Conservation (phyloP, 1,140 invertebrate species). For the Bombus soroeensis region DNA sequence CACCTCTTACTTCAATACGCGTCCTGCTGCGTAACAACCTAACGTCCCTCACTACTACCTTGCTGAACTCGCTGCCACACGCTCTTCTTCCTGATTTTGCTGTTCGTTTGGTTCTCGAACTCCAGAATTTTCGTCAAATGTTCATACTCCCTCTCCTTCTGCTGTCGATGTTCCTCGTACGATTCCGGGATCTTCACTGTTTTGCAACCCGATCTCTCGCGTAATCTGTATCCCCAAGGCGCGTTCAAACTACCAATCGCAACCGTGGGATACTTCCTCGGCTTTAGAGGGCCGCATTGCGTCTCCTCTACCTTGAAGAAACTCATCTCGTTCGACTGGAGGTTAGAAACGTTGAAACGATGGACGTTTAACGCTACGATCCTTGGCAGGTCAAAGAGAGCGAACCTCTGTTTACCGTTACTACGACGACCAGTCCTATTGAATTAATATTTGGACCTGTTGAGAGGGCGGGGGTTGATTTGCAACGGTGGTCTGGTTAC, state of each 20-base stretch:
- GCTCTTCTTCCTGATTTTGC: constrained; percentile 56
- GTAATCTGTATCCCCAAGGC: constrained; percentile 58
- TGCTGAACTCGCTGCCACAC: constrained; percentile 54
- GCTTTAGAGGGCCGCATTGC: constrained; percentile 30
- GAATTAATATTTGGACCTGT: constrained; percentile 49
- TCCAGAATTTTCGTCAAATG: constrained; percentile 52
- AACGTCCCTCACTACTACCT: constrained; percentile 40
- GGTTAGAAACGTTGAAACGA: not conserved
- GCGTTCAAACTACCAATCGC: constrained; percentile 60
- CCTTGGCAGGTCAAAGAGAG: not conserved
- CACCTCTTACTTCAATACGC: not conserved
- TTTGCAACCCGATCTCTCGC: constrained; percentile 30
- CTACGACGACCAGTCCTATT: constrained; percentile 53
- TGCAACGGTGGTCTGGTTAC: constrained; percentile 22
- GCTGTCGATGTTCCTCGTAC: constrained; percentile 28
- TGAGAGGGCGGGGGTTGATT: not conserved
- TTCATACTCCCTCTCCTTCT: constrained; percentile 45
- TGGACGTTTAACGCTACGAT: not conserved
- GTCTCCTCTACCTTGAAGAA: constrained; percentile 43
- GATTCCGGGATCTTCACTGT: not conserved
- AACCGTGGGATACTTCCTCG: constrained; percentile 36
- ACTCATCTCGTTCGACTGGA: constrained; percentile 39
- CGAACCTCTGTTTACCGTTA: constrained; percentile 46
- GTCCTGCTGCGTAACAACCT: not conserved
- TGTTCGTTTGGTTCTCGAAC: constrained; percentile 62